Percentiles rank a stretch among this genome's conserved stretches.
Conservation (phyloP, 2,888 invertebrate species). For the Andrena hattorfiana region DNA sequence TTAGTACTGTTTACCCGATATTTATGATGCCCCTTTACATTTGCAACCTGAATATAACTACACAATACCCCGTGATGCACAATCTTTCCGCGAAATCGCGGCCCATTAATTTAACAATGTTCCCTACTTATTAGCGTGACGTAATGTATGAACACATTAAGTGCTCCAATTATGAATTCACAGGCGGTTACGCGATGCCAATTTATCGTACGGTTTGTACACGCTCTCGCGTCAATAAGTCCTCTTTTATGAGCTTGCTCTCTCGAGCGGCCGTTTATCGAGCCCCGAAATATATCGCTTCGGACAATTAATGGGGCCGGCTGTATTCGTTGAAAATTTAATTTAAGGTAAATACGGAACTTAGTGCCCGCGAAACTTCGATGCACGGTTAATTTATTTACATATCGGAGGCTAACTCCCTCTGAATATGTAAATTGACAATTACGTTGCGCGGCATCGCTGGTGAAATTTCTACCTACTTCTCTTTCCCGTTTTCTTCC, state of each 20-base stretch:
- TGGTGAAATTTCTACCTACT: conserved; percentile 6
- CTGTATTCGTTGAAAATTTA: conserved; percentile 57
- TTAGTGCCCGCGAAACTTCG: conserved; percentile 57
- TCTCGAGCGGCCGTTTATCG: conserved; percentile 47
- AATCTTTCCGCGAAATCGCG: conserved; percentile 22
- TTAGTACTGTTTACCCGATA: background rate
- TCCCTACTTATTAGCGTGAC: conserved; percentile 3
- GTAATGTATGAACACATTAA: conserved; percentile 24
- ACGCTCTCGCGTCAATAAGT: conserved; percentile 30
- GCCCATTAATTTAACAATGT: conserved; percentile 20
- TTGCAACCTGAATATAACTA: background rate
- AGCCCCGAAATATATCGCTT: conserved; percentile 48
- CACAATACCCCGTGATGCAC: background rate
- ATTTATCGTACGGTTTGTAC: conserved; percentile 37
- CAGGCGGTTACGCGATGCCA: conserved; percentile 14
- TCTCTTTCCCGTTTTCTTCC: background rate
- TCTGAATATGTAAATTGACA: conserved; percentile 62
- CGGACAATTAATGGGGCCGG: conserved; percentile 54
- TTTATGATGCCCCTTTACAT: background rate
- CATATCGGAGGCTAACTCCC: conserved; percentile 38
- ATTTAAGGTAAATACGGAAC: conserved; percentile 57
- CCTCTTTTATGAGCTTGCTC: conserved; percentile 33
- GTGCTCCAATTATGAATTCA: conserved; percentile 45
- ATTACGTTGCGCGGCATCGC: conserved; percentile 33
- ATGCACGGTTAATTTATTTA: conserved; percentile 62